Percentiles rank a stretch among this genome's conserved stretches.
These are phyloP conservation scores for Chaetophractus vellerosus DNA, from an alignment of 2,797 vertebrate species.

Conservation along the genomic window DNA sequence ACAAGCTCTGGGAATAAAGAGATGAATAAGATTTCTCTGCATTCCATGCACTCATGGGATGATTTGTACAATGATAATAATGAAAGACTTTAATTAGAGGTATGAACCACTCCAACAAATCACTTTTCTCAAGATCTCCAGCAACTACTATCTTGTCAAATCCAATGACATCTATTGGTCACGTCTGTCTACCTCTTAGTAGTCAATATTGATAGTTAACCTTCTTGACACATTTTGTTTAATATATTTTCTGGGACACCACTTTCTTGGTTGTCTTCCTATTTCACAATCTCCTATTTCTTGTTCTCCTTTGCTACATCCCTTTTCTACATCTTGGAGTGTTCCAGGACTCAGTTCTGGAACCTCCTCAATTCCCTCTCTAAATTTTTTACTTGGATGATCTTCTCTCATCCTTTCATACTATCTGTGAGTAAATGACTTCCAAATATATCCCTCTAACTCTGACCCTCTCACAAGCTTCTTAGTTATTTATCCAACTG, in stretches of 20 bases:
- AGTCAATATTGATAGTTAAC: background rate
- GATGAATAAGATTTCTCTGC: background rate
- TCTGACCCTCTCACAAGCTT: background rate
- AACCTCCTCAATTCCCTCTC: background rate
- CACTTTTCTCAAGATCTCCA: background rate
- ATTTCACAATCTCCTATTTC: background rate
- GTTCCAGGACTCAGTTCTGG: background rate
- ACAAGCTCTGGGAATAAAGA: background rate
- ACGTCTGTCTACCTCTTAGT: background rate
- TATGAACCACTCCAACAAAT: background rate
- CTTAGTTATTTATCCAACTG: conserved; percentile 7
- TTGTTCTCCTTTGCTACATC: background rate
- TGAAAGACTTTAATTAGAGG: background rate
- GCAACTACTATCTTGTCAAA: background rate
- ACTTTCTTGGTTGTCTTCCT: background rate
- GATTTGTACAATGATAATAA: background rate
- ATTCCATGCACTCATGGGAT: background rate
- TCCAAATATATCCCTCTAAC: conserved; percentile 27
- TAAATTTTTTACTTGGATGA: background rate
- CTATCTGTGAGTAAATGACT: background rate
- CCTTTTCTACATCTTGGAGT: background rate
- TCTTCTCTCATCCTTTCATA: background rate
- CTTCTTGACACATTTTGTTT: background rate
- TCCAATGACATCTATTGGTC: background rate
- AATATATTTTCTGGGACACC: background rate